phyloP scores from a whole-genome alignment of 2,888 invertebrate genomes.

The Desoria tigrina region DNA sequence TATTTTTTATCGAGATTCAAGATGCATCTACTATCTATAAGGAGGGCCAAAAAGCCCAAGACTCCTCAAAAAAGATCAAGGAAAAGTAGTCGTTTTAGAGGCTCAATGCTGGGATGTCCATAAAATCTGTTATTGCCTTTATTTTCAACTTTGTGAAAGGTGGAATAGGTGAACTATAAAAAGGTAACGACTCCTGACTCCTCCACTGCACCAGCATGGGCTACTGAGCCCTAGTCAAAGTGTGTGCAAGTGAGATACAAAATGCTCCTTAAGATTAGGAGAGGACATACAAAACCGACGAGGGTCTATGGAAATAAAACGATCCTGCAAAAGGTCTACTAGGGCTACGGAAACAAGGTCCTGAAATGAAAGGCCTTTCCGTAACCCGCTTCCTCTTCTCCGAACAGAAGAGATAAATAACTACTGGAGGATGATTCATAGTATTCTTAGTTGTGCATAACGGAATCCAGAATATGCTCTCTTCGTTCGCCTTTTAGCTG shows the following conservation, averaged over 20 bases:
- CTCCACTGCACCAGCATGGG: background rate
- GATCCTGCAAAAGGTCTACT: no score
- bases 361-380: no score
- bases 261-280: conserved; percentile 1
- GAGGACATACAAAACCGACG: conserved; percentile 11
- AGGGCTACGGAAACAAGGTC: no score
- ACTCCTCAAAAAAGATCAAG: conserved; percentile 11
- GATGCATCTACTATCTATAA: background rate
- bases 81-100: conserved; percentile 11
- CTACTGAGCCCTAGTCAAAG: background rate
- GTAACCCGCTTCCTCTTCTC: no score
- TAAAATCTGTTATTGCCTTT: conserved; percentile 19
- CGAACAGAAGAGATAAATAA: conserved; percentile 18
- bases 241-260: conserved; percentile 8
- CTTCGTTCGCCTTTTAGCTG: background rate
- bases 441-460: background rate
- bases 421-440: conserved; percentile 18
- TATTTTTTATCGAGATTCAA: conserved; percentile 10
- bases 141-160: conserved; percentile 19
- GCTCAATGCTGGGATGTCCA: conserved; percentile 8
- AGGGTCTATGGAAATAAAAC: no score
- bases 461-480: no score
- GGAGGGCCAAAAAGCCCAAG: conserved; percentile 20
- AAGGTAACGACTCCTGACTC: conserved; percentile 9
- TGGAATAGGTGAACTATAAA: conserved; percentile 17